Evolutionary conservation across 2,888 invertebrate genomes (phyloP), one percentile per base, ranked within the genome.

Genomic region (Herminia tarsipennalis): DNA sequence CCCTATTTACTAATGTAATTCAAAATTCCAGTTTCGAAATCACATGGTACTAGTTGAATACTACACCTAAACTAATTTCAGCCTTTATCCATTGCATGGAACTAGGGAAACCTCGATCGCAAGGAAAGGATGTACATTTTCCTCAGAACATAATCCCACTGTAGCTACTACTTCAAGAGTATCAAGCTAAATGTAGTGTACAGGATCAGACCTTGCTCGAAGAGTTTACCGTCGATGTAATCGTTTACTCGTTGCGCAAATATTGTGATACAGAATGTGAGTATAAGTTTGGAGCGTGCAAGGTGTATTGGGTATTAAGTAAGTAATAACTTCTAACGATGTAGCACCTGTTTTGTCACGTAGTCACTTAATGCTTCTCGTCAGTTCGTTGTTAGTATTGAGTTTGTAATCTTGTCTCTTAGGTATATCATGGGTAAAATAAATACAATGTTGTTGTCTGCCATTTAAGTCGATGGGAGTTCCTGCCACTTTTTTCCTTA

Each of bases 221-320:
- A 12, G 51, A 61, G 45, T 61, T 65, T 65, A 56, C 66, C 52
- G 62, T 40, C 62, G 61, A 52, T 56, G 57, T 61, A 61, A 61
- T 61, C 56, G 39, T 44, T 47, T 61, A 51, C 44, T 32, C 37
- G 51, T 18, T 29, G 30, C 24, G 38, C 20, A 56, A 65, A 65
- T 60, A 60, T 55, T 61, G 42, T 55, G 50, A 46, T 55, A 49
- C 44, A 42, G 12, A 17, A 37, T 37, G 25, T 16, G 3, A 14
- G 17, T 28, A 28, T 29, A 34, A n/a, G 21, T 22, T 34, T 34
- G 2, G 12, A 22, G 21, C 9, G 13, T 21, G 21, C 12, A 32
- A 10, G 32, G 9, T 32, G 10, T 32, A 18, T 32, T 32, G 14
- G 17, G 16, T n/a, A 8, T 27, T 8, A 27, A 13, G n/a, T n/a